Evolutionary conservation across 2,113 vertebrate species (phyloP), one percentile per base, ranked within the genome.

Genomic region (Callocephalon fimbriatum): DNA sequence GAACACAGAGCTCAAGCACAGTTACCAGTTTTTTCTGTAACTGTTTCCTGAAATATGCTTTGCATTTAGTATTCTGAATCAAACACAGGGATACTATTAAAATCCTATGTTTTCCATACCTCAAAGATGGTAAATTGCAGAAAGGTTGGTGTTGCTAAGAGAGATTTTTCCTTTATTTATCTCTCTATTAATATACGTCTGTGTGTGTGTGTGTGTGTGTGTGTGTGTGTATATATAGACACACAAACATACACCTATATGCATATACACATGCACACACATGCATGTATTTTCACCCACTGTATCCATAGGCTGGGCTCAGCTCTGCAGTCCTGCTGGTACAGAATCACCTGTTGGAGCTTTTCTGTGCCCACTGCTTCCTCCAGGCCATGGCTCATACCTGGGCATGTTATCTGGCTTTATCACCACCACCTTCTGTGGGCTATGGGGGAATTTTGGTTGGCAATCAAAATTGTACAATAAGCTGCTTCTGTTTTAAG

Each of bases 21-120:
- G 26, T 95, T 86, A 86, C 88, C 92, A 95, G 86, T 93, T 92
- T 93, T 80, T 81, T 93, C 90, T 97, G 7, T 92, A 94, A 85
- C 83, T 91, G 75, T 92, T 97, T 98, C 94, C 95, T 97, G 96
- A 89, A 97, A 92, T 96, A 88, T 96, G 92, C 93, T 97, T 97
- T 94, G 80, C 91, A 91, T 97, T 97, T 97, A 80, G 48, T 53
- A 45, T 89, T 82, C 75, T 1, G 88, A 95, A 83, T 95, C 73
- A 83, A 93, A 76, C 84, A 70, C 85, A 92, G 44, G 88, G 78
- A 68, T 96, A n/a, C 93, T 75, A 83, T 96, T 95, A 93, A 96
- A 96, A 54, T 92, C 71, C 62, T 8, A 21, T 90, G 73, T 79
- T 94, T 91, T 94, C 87, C 89, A 47, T 95, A 62, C 89, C 67